Conservation (phyloP, 2,888 invertebrate species). For the Petrolisthes manimaculis region DNA sequence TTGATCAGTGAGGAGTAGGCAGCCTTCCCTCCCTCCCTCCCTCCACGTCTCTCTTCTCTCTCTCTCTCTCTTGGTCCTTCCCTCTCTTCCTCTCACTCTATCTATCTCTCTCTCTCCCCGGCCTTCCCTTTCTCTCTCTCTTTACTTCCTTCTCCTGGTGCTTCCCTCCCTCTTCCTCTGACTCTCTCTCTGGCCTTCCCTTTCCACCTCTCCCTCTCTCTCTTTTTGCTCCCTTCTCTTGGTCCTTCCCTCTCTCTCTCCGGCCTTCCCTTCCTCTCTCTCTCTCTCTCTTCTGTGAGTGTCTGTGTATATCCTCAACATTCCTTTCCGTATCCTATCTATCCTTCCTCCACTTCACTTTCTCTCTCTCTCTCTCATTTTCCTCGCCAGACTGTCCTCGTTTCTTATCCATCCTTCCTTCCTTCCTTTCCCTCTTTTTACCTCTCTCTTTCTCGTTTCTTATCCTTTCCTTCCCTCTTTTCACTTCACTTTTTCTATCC, state of each 20-base stretch:
- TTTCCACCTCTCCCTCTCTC: no score
- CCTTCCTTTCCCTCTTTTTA: not conserved
- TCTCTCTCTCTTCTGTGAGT: not conserved
- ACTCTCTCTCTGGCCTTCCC: no score
- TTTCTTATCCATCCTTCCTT: not conserved
- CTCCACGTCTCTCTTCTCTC: no score
- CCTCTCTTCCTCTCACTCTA: no score
- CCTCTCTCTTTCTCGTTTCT: not conserved
- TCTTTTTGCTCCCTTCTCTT: no score
- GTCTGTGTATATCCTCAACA: not conserved
- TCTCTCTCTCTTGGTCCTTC: no score
- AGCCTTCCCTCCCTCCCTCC: not conserved
- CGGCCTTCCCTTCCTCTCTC: not conserved
- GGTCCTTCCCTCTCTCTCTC: not conserved
- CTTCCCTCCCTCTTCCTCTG: no score
- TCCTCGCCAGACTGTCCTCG: not conserved
- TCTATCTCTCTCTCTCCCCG: no score
- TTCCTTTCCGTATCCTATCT: not conserved
- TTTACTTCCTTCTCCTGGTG: no score
- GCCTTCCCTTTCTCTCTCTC: no score
- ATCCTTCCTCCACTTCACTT: not conserved
- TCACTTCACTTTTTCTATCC: not conserved
- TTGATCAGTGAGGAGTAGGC: no score
- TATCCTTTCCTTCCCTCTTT: not conserved
- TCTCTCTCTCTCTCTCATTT: not conserved